These are phyloP conservation scores for Uromys caudimaculatus DNA, from an alignment of 2,797 vertebrate genomes.

Conservation along the genomic window DNA sequence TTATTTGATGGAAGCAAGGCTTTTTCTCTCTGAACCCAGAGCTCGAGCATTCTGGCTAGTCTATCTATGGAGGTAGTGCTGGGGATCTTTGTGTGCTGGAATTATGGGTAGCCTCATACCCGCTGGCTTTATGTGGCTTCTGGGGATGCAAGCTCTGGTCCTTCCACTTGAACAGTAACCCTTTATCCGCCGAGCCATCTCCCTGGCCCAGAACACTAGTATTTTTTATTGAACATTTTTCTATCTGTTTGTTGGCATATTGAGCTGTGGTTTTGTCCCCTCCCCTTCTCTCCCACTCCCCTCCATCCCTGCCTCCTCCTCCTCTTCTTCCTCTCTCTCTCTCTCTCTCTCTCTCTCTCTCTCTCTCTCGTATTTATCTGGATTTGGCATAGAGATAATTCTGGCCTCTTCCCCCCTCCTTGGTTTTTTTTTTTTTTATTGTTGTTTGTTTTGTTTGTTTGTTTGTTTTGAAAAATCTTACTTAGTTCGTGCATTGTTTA, in stretches of 20 bases:
- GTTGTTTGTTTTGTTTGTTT: not conserved
- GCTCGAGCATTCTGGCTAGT: not conserved
- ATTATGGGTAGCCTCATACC: not conserved
- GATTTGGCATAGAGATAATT: not conserved
- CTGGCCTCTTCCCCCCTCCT: not conserved
- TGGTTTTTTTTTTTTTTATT: not conserved
- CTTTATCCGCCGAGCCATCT: not conserved
- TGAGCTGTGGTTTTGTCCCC: not conserved
- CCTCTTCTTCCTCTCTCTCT: no score
- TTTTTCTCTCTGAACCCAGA: not conserved
- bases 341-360: no score
- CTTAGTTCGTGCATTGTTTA: not conserved
- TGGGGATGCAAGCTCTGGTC: not conserved
- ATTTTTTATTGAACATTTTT: not conserved
- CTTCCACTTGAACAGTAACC: not conserved
- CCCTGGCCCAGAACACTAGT: not conserved
- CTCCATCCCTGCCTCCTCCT: not conserved
- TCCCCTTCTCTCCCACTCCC: not conserved
- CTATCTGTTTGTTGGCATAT: not conserved
- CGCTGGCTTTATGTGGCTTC: not conserved
- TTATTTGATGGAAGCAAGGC: not conserved
- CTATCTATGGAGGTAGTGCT: not conserved
- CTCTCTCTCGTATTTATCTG: not conserved
- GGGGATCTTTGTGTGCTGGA: not conserved
- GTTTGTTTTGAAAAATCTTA: not conserved